Evolutionary conservation across 2,113 vertebrate species (phyloP), one percentile per base, ranked within the genome.

Genomic region (Chloropsis hardwickii): DNA sequence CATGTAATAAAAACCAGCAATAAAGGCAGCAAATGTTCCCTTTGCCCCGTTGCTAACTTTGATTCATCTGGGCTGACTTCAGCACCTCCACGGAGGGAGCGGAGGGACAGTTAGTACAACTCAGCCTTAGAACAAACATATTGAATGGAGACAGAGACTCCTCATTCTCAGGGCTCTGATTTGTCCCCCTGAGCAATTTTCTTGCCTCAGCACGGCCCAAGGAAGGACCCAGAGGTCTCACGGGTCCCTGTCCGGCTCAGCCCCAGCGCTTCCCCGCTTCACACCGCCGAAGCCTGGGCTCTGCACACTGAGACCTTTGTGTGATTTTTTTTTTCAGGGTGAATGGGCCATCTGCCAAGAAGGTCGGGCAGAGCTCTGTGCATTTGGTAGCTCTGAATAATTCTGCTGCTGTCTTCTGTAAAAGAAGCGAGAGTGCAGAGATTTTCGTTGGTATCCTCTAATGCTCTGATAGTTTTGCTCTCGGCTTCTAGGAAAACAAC

Each of bases 281-380:
- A 39, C 94, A 74, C 72, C 86, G 35, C 67, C 0, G 0, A 60
- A 62, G 80, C 47, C 92, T 74, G 91, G 60, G 72, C 88, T 94
- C 91, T 51, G 76, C 62, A 93, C 95, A 95, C 95, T 96, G 96
- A 71, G 81, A 96, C 23, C 95, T 95, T 97, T 96, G 94, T 97
- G 71, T 84, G 74, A 8, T 22, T 87, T 88, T 87, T 33, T 58
- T 64, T 69, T 92, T 42, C 40, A 3, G 29, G 67, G 54, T 11
- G 53, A 45, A 44, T 23, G 91, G 95, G 96, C 83, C 78, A 86
- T 78, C 70, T 92, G 96, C 96, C 95, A 97, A 45, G 53, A 33
- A 45, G 58, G 81, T 60, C 3, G 0, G 37, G 71, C 88, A 92
- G 84, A 58, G 58, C 8, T 81, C 82, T 73, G 80, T 83, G 60